These are phyloP conservation scores for Melospiza georgiana DNA, from an alignment of 2,113 vertebrate genomes.

Conservation along the genomic window DNA sequence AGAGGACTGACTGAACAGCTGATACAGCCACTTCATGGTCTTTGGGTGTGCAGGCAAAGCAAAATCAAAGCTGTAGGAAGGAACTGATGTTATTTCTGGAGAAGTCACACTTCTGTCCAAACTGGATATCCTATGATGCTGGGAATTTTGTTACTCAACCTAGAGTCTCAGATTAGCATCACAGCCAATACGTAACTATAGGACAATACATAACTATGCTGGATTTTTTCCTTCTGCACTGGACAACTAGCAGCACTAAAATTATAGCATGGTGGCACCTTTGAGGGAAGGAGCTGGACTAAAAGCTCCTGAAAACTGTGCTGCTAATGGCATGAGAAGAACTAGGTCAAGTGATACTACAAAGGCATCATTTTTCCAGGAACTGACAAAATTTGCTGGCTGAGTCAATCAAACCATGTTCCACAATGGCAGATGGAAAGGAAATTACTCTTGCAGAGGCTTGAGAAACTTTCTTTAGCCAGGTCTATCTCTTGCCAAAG, in stretches of 20 bases:
- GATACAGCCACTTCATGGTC: background rate
- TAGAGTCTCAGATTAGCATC: background rate
- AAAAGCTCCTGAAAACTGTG: background rate
- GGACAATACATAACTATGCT: background rate
- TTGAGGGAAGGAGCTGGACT: background rate
- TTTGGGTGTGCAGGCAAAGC: background rate
- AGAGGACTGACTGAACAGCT: background rate
- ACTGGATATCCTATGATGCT: background rate
- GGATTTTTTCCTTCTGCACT: background rate
- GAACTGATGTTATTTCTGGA: background rate
- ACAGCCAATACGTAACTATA: background rate
- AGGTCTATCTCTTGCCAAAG: background rate
- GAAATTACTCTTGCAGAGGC: background rate
- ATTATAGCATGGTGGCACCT: background rate
- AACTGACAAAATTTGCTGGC: background rate
- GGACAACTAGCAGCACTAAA: background rate
- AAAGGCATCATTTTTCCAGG: background rate
- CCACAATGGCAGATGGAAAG: slow-evolving; percentile 5
- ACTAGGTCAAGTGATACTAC: background rate
- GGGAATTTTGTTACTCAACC: background rate
- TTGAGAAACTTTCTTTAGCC: slow-evolving; percentile 2
- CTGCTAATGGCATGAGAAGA: background rate
- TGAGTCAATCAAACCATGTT: background rate
- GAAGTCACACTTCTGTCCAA: background rate
- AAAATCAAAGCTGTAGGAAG: background rate